These are phyloP conservation scores for Maniola hyperantus DNA, from an alignment of 2,888 invertebrate species.

Conservation along the genomic window DNA sequence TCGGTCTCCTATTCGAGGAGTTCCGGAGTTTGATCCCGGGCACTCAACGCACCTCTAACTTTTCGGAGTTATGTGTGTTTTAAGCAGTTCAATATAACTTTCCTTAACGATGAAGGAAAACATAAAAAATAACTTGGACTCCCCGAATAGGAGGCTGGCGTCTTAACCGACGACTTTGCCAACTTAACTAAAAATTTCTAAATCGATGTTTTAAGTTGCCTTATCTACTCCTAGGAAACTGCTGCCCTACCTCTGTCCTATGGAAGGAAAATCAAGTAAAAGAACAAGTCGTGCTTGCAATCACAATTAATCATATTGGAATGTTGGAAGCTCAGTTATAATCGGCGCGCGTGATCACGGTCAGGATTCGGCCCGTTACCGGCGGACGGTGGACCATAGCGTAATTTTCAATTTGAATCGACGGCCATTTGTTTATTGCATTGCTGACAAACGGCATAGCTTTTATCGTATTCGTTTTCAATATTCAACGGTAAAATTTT, in stretches of 20 bases:
- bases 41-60: too few relatives aligned
- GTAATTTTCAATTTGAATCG: conserved; percentile 35
- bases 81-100: too few relatives aligned
- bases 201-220: too few relatives aligned
- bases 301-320: conserved; percentile 6
- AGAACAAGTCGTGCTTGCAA: conserved; percentile 3
- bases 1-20: too few relatives aligned
- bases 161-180: too few relatives aligned
- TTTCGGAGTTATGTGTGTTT: too few relatives aligned
- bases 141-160: too few relatives aligned
- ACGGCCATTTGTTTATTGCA: conserved; percentile 32
- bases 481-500: conserved; percentile 31
- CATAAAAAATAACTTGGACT: too few relatives aligned
- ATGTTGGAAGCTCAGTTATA: conserved; percentile 34
- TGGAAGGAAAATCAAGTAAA: neutral
- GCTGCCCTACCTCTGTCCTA: neutral
- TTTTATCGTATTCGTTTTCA: conserved; percentile 28
- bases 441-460: conserved; percentile 16
- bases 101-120: too few relatives aligned
- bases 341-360: conserved; percentile 44
- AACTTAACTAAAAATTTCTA: too few relatives aligned
- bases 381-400: conserved; percentile 40
- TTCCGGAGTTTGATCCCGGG: too few relatives aligned
- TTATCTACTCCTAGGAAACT: too few relatives aligned
- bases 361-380: conserved; percentile 44